Evolutionary conservation across 2,888 invertebrate genomes (phyloP).

Genomic region (Physocephala rufipes): DNA sequence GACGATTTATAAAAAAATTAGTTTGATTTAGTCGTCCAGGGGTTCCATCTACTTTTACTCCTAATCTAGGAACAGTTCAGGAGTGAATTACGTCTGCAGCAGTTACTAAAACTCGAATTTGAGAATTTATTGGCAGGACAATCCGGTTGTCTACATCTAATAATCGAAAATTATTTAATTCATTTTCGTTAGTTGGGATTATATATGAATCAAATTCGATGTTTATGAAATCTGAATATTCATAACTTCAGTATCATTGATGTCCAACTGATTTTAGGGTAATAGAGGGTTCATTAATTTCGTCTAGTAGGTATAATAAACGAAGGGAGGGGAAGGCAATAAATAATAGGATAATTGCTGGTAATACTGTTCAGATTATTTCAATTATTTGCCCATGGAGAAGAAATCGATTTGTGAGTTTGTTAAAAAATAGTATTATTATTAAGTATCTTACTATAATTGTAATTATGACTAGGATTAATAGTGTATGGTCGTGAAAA

Average conservation of each 20-base stretch:
- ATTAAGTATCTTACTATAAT: constrained; percentile 71
- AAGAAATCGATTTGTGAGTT: constrained; percentile 67
- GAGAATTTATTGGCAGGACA: constrained; percentile 70
- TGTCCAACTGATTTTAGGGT: constrained; percentile 73
- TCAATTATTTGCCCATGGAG: constrained; percentile 66
- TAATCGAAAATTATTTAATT: constrained; percentile 68
- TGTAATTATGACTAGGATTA: constrained; percentile 73
- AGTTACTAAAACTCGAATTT: constrained; percentile 73
- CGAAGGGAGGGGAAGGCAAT: constrained; percentile 72
- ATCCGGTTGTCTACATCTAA: constrained; percentile 74
- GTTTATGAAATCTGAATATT: constrained; percentile 71
- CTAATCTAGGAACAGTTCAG: constrained; percentile 71
- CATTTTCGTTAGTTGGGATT: constrained; percentile 67
- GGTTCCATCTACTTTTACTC: constrained; percentile 69
- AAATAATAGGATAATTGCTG: constrained; percentile 72
- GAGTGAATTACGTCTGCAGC: constrained; percentile 73
- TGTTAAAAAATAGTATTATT: constrained; percentile 69
- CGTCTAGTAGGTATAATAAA: constrained; percentile 71
- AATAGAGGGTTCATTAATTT: constrained; percentile 70
- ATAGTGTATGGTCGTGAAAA: constrained; percentile 72
- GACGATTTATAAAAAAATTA: constrained; percentile 71
- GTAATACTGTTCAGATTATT: constrained; percentile 73
- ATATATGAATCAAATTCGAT: constrained; percentile 74
- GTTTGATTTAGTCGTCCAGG: constrained; percentile 75
- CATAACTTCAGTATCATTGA: constrained; percentile 76